A percentile compares a stretch with the other conserved stretches of the same genome.
phyloP scores from a whole-genome alignment of 2,113 vertebrate genomes.

The Lanius ludovicianus region DNA sequence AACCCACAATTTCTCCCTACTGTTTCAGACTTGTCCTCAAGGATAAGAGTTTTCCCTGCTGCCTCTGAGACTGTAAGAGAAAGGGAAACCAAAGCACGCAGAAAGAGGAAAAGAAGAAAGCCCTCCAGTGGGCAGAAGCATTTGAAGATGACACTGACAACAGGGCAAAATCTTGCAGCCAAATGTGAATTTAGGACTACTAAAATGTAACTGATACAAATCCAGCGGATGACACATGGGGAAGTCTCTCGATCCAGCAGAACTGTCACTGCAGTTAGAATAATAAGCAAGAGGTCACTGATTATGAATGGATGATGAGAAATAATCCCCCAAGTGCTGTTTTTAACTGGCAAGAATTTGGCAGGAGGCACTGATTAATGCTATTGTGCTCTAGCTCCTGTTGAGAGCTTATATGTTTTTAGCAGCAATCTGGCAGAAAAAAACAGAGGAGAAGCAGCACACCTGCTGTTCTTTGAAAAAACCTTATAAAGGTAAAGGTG shows the following conservation, averaged over 20 bases:
- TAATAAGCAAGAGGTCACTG: constrained; percentile 11
- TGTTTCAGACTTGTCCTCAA: background rate
- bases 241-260: background rate
- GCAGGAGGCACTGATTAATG: constrained; percentile 1
- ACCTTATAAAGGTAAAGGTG: background rate
- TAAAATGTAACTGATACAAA: background rate
- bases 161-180: background rate
- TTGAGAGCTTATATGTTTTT: background rate
- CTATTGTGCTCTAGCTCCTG: background rate
- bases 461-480: background rate
- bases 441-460: background rate
- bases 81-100: background rate
- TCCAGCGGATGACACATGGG: background rate
- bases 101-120: background rate
- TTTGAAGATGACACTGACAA: background rate
- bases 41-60: background rate
- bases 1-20: background rate
- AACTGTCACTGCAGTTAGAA: background rate
- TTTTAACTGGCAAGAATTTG: background rate
- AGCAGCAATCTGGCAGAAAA: background rate
- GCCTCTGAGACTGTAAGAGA: background rate
- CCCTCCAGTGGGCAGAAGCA: background rate
- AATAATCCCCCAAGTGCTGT: background rate
- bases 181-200: background rate
- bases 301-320: background rate